These are phyloP conservation scores for Anoncus sp. DNA, from an alignment of 2,888 invertebrate genomes.

Conservation along the genomic window DNA sequence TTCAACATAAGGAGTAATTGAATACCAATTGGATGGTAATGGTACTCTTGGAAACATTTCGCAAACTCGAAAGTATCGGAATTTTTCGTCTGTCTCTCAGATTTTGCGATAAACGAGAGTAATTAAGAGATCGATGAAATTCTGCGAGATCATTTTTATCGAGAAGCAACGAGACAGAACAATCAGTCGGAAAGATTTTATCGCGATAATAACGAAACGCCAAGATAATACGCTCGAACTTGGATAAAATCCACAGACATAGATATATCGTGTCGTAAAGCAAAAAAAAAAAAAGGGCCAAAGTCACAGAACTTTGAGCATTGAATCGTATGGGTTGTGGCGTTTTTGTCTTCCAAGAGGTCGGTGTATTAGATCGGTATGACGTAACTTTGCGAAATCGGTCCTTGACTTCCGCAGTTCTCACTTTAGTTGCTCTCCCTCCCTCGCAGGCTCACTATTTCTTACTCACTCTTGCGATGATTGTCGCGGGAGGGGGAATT, in stretches of 20 bases:
- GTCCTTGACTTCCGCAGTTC: constrained; percentile 59
- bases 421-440: constrained; percentile 34
- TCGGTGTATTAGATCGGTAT: constrained; percentile 37
- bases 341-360: constrained; percentile 16
- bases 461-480: constrained; percentile 31
- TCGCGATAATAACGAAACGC: constrained; percentile 4
- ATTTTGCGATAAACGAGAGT: neutral
- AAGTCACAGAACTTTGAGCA: neutral
- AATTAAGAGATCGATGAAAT: neutral
- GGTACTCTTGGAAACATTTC: neutral
- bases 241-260: constrained; percentile 16
- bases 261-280: constrained; percentile 46
- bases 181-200: neutral
- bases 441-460: constrained; percentile 5
- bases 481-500: constrained; percentile 27
- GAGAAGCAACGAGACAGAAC: constrained; percentile 1
- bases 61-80: too few relatives aligned
- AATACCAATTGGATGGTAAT: neutral
- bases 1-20: neutral
- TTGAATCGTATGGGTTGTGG: neutral
- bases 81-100: too few relatives aligned
- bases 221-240: neutral
- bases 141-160: neutral
- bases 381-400: constrained; percentile 54
- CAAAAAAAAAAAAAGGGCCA: constrained; percentile 10